Evolutionary conservation across 2,888 invertebrate genomes (phyloP).

Genomic region (Nipponacmea schrenckii): DNA sequence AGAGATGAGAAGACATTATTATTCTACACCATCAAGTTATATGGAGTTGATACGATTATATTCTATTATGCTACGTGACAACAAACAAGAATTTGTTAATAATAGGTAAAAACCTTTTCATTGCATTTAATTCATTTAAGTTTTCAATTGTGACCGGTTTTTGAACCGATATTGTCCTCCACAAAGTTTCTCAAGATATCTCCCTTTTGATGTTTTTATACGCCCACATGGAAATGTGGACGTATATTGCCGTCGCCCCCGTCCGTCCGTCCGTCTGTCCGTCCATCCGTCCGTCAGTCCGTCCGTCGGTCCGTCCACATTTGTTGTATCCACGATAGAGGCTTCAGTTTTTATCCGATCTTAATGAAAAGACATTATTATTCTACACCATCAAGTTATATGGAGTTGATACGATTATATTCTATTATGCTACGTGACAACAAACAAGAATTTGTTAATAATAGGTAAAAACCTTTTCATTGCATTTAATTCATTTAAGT

Average conservation of each 20-base stretch:
- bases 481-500: too few species aligned
- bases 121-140: neutral
- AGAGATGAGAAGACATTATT: slow-evolving; percentile 63
- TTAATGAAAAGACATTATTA: slow-evolving; percentile 63
- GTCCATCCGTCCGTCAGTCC: too few species aligned
- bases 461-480: too few species aligned
- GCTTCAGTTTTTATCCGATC: too few species aligned
- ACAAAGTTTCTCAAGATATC: too few species aligned
- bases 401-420: slow-evolving; percentile 66
- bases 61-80: slow-evolving; percentile 59
- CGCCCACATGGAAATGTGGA: too few species aligned
- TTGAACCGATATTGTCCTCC: too few species aligned
- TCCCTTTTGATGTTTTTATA: neutral
- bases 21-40: slow-evolving; percentile 66
- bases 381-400: slow-evolving; percentile 66
- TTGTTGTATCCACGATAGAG: too few species aligned
- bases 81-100: slow-evolving; percentile 58
- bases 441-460: slow-evolving; percentile 58
- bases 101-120: slow-evolving; percentile 49
- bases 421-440: slow-evolving; percentile 60
- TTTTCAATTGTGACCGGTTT: too few species aligned
- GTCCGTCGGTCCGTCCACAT: too few species aligned
- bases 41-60: slow-evolving; percentile 66
- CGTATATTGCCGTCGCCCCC: too few species aligned
- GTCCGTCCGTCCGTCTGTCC: too few species aligned